phyloP scores from a whole-genome alignment of 2,797 vertebrate species.

The Gymnoscopelus microlampas region DNA sequence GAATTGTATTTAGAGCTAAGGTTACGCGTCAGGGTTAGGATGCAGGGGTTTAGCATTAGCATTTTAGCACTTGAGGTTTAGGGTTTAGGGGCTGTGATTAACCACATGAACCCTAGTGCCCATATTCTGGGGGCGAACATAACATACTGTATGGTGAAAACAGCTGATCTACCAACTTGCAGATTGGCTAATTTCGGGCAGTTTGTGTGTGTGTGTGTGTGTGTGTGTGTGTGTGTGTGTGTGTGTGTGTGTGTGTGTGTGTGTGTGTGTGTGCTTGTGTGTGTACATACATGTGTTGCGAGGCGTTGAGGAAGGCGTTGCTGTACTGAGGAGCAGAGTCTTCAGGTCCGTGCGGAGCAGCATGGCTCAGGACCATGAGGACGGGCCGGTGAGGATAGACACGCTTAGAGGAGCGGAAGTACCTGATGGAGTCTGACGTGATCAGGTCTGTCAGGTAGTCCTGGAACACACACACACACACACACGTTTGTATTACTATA shows the following conservation, averaged over 20 bases:
- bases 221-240: not conserved
- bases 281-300: conserved; percentile 93
- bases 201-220: conserved; percentile 14
- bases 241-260: conserved; percentile 15
- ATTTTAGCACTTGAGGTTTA: too few relatives aligned
- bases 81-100: too few relatives aligned
- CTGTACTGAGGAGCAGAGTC: conserved; percentile 94
- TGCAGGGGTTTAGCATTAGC: too few relatives aligned
- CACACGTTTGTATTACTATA: too few relatives aligned
- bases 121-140: not conserved
- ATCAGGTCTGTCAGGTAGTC: conserved; percentile 98
- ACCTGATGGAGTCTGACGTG: conserved; percentile 91
- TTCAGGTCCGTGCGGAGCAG: conserved; percentile 93
- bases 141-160: too few relatives aligned
- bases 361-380: conserved; percentile 95
- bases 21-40: too few relatives aligned
- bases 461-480: conserved; percentile 67
- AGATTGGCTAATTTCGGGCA: too few relatives aligned
- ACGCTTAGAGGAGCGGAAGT: conserved; percentile 93
- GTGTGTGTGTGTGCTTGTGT: not conserved
- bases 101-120: too few relatives aligned
- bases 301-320: conserved; percentile 91
- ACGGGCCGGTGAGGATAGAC: conserved; percentile 93
- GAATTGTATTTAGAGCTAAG: not conserved
- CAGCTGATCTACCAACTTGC: too few relatives aligned